These are phyloP conservation scores for Sarcoramphus papa DNA, from an alignment of 2,797 vertebrate genomes.

Conservation along the genomic window DNA sequence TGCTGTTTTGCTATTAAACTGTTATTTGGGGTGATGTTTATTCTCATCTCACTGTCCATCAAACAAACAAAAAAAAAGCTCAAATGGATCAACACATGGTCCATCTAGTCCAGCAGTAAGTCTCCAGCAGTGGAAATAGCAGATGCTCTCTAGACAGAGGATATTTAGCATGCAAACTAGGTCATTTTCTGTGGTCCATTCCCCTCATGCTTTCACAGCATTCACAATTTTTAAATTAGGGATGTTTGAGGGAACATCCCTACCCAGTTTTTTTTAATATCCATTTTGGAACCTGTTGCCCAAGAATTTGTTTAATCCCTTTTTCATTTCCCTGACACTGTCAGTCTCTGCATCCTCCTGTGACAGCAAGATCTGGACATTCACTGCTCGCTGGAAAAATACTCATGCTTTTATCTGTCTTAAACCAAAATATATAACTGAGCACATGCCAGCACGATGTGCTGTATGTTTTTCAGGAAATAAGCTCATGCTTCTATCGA, in stretches of 20 bases:
- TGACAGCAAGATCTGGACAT: neutral
- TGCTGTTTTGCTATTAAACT: neutral
- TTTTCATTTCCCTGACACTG: neutral
- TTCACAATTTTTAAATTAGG: neutral
- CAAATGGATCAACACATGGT: neutral
- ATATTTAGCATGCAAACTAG: rapidly evolving
- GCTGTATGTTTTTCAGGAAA: neutral
- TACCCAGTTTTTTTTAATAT: neutral
- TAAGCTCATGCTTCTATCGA: neutral
- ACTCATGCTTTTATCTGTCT: neutral
- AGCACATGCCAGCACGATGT: neutral
- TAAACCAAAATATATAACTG: neutral
- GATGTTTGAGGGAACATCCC: neutral
- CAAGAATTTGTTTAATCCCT: neutral
- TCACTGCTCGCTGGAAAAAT: neutral
- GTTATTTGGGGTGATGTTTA: neutral
- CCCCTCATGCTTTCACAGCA: neutral
- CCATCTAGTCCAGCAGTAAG: neutral
- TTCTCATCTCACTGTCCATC: neutral
- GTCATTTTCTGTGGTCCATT: neutral
- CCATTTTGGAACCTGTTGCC: neutral
- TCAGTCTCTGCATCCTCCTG: neutral
- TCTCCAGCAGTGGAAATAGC: neutral
- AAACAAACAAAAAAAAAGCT: neutral
- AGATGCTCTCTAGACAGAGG: neutral